These are phyloP conservation scores for Nannobrachium achirus DNA, from an alignment of 2,113 vertebrate species.

Conservation along the genomic window DNA sequence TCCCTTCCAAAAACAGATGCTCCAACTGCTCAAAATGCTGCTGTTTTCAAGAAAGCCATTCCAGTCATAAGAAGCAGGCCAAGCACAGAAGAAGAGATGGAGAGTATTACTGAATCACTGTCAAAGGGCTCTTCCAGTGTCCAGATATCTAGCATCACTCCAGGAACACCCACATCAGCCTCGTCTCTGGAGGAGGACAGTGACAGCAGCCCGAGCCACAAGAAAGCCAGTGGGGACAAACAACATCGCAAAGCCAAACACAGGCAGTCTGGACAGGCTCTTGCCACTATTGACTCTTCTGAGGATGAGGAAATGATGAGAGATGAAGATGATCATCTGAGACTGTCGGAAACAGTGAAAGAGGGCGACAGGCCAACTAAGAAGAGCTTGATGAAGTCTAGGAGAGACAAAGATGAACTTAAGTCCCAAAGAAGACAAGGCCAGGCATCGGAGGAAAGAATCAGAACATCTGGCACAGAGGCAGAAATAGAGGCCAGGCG, in stretches of 20 bases:
- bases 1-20: constrained; percentile 79
- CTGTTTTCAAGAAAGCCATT: constrained; percentile 64
- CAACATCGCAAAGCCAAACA: constrained; percentile 92
- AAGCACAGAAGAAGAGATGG: constrained; percentile 89
- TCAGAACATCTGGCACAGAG: constrained; percentile 89
- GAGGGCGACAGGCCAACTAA: constrained; percentile 85
- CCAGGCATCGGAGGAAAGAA: constrained; percentile 84
- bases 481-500: constrained; percentile 81
- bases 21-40: constrained; percentile 79
- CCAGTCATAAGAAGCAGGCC: constrained; percentile 78
- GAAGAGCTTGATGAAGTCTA: constrained; percentile 85
- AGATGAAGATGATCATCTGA: constrained; percentile 84
- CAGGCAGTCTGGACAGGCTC: constrained; percentile 85
- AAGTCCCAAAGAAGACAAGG: constrained; percentile 84
- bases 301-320: constrained; percentile 88
- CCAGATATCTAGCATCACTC: constrained; percentile 93
- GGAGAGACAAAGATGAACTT: constrained; percentile 87
- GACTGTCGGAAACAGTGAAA: constrained; percentile 83
- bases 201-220: constrained; percentile 93
- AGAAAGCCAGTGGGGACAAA: constrained; percentile 87
- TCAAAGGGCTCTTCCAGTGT: constrained; percentile 96
- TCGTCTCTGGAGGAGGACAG: constrained; percentile 98
- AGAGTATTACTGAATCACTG: constrained; percentile 93
- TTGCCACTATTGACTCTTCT: constrained; percentile 94
- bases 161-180: constrained; percentile 93